These are phyloP conservation scores for Chrysomallon squamiferum DNA, from an alignment of 1,140 invertebrate species.

Conservation along the genomic window DNA sequence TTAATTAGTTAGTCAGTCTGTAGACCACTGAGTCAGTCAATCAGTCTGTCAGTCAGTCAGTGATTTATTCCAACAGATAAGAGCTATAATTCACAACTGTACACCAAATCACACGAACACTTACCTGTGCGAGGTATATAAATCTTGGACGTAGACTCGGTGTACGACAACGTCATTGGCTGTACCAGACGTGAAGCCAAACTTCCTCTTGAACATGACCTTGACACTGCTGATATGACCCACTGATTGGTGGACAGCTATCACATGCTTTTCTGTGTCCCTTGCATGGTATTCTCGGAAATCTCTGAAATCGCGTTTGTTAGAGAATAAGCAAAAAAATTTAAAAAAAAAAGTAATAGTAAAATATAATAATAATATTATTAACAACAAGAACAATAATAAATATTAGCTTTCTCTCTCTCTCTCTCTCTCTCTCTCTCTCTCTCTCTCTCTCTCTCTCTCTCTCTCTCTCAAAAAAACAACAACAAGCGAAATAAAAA, in stretches of 20 bases:
- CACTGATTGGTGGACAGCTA: slow-evolving; percentile 21
- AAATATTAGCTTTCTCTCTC: no score
- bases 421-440: neutral
- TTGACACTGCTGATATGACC: slow-evolving; percentile 23
- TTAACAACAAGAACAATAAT: neutral
- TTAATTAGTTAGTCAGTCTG: neutral
- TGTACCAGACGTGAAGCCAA: slow-evolving; percentile 10
- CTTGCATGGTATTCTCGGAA: slow-evolving; percentile 17
- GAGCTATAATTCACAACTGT: neutral
- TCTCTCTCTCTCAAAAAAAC: neutral
- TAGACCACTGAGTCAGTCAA: neutral
- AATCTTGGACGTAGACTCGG: slow-evolving; percentile 16
- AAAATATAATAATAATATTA: neutral
- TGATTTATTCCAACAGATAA: neutral
- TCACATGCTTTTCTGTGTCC: slow-evolving; percentile 24
- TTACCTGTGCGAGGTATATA: slow-evolving; percentile 7
- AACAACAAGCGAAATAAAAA: neutral
- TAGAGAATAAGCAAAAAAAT: neutral
- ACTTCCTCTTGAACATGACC: slow-evolving; percentile 22
- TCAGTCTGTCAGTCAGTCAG: neutral
- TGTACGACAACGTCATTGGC: slow-evolving; percentile 19
- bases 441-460: neutral
- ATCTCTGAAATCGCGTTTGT: slow-evolving; percentile 9
- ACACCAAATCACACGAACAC: neutral
- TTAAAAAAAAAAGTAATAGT: neutral